A percentile compares a stretch with the other conserved stretches of the same genome.
phyloP scores from a whole-genome alignment of 2,113 vertebrate genomes.

The Takifugu bimaculatus region DNA sequence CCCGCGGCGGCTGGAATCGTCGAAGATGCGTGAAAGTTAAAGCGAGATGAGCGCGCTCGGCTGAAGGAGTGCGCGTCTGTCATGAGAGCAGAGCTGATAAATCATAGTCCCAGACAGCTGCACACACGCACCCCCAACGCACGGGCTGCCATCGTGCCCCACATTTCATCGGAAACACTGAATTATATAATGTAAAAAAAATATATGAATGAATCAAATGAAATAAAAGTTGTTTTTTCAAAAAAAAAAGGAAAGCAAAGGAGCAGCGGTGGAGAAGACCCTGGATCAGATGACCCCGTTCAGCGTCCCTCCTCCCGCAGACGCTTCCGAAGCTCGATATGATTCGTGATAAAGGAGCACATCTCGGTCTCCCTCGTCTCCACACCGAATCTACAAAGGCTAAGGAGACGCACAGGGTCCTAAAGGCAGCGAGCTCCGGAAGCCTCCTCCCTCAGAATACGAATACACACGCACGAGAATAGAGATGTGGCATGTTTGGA shows the following conservation, averaged over 20 bases:
- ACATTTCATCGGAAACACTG: background rate
- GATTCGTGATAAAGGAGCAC: constrained; percentile 68
- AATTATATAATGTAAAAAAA: background rate
- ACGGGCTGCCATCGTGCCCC: constrained; percentile 19
- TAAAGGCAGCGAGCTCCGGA: constrained; percentile 53
- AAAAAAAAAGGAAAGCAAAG: background rate
- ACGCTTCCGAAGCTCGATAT: constrained; percentile 45
- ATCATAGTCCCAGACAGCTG: constrained; percentile 43
- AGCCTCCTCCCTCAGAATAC: background rate
- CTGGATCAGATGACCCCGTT: constrained; percentile 25
- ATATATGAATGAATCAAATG: background rate
- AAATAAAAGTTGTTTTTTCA: background rate
- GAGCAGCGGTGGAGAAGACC: constrained; percentile 15
- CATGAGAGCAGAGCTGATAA: constrained; percentile 52
- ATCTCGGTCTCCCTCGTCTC: constrained; percentile 58
- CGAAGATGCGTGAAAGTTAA: constrained; percentile 68
- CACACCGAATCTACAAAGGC: constrained; percentile 69
- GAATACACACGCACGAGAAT: background rate
- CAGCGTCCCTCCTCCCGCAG: constrained; percentile 29
- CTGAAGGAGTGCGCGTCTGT: constrained; percentile 34
- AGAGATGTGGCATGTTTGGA: background rate
- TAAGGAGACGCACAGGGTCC: constrained; percentile 68
- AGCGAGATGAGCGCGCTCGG: constrained; percentile 30
- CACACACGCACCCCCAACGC: constrained; percentile 26
- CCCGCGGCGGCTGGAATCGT: constrained; percentile 49